These are phyloP conservation scores for Siphonodentalium dalli DNA, from an alignment of 2,888 invertebrate species.

Conservation along the genomic window DNA sequence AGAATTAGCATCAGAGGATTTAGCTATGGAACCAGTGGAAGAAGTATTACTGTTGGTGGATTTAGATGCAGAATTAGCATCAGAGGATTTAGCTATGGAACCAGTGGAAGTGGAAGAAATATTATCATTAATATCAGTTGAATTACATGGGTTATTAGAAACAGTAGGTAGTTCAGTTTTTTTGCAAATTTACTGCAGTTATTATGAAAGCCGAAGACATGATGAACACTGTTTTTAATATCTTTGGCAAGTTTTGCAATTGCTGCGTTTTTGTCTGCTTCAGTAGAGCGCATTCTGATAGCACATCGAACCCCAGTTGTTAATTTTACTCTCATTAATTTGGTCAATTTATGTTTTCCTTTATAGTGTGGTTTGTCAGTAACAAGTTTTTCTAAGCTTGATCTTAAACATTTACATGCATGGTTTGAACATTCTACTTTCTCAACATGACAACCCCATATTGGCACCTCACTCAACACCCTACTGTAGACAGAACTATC, in stretches of 20 bases:
- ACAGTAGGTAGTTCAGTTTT: no score
- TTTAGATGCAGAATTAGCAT: no score
- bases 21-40: no score
- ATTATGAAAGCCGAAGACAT: constrained; percentile 25
- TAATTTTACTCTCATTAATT: constrained; percentile 7
- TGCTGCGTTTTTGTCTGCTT: no score
- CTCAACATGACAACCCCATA: constrained; percentile 11
- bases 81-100: no score
- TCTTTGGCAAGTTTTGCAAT: constrained; percentile 16
- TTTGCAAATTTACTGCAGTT: constrained; percentile 22
- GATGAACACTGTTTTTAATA: constrained; percentile 22
- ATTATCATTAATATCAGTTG: no score
- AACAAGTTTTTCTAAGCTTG: constrained; percentile 14
- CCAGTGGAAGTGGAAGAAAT: no score
- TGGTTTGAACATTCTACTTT: constrained; percentile 21
- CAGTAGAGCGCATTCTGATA: constrained; percentile 16
- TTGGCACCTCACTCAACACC: constrained; percentile 7
- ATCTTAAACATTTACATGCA: constrained; percentile 16
- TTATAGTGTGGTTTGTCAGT: constrained; percentile 6
- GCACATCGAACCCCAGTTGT: constrained; percentile 25
- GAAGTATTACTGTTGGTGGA: no score
- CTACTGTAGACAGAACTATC: constrained; percentile 23
- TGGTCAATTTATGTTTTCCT: constrained; percentile 11
- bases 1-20: no score
- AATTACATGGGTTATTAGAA: no score